phyloP scores from a whole-genome alignment of 2,888 invertebrate species.

The Polia nebulosa region DNA sequence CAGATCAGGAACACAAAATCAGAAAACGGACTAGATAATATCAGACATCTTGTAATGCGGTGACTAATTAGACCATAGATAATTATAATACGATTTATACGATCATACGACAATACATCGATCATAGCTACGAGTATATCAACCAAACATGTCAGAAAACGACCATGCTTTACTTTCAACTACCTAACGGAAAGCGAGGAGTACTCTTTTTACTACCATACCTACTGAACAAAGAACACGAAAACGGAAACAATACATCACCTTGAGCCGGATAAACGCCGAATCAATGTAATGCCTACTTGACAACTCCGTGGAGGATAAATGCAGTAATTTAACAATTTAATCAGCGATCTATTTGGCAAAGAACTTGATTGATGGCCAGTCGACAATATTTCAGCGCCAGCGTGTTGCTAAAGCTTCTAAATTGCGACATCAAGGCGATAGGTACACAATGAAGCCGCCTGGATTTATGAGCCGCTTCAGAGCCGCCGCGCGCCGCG shows the following conservation, averaged over 20 bases:
- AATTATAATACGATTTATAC: too few relatives aligned
- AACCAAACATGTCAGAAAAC: background rate
- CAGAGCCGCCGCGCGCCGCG: slow-evolving; percentile 54
- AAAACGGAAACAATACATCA: slow-evolving; percentile 40
- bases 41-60: background rate
- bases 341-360: slow-evolving; percentile 84
- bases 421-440: slow-evolving; percentile 82
- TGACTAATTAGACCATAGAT: too few relatives aligned
- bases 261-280: slow-evolving; percentile 53
- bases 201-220: background rate
- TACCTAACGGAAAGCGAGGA: too few relatives aligned
- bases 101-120: too few relatives aligned
- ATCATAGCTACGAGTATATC: too few relatives aligned
- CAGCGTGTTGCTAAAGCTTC: slow-evolving; percentile 72
- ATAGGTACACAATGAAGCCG: slow-evolving; percentile 81
- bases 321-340: slow-evolving; percentile 81
- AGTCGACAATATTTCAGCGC: slow-evolving; percentile 81
- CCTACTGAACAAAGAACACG: slow-evolving; percentile 19
- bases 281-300: slow-evolving; percentile 55
- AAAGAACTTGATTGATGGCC: slow-evolving; percentile 84
- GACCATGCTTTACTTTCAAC: background rate
- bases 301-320: slow-evolving; percentile 56
- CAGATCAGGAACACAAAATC: background rate
- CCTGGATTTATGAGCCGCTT: slow-evolving; percentile 78
- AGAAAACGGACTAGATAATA: too few relatives aligned